Evolutionary conservation across 2,797 vertebrate species (phyloP).

Genomic region (Gallinago stenura): DNA sequence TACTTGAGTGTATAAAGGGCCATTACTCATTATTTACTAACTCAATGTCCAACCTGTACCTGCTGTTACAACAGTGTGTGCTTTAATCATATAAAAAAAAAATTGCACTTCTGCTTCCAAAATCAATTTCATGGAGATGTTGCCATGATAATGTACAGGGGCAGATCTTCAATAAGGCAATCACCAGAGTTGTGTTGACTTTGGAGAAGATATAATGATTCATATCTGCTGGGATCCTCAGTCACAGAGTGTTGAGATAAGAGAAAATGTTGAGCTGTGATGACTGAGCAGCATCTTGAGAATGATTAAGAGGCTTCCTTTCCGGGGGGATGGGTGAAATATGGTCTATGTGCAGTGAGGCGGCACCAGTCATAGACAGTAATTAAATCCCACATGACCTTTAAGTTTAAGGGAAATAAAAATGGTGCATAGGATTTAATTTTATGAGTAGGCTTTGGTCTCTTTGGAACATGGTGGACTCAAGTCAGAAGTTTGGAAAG

Average conservation of each 20-base stretch:
- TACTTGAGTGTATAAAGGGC: not conserved
- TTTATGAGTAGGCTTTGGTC: not conserved
- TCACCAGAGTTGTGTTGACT: slow-evolving; percentile 31
- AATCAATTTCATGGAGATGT: slow-evolving; percentile 46
- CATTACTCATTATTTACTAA: slow-evolving; percentile 38
- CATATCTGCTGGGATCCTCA: not conserved
- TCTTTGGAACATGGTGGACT: not conserved
- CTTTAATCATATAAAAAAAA: slow-evolving; percentile 54
- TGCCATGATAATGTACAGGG: slow-evolving; percentile 4
- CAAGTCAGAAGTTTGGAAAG: not conserved
- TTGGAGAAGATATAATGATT: slow-evolving; percentile 45
- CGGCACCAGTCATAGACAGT: not conserved
- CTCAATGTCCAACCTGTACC: slow-evolving; percentile 21
- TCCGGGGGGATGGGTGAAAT: not conserved
- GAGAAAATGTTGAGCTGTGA: not conserved
- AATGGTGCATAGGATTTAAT: not conserved
- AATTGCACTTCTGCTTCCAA: slow-evolving; percentile 55
- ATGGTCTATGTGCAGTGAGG: not conserved
- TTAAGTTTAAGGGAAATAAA: not conserved
- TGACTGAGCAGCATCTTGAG: slow-evolving; percentile 42
- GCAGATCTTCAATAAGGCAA: slow-evolving; percentile 36
- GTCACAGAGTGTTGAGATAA: not conserved
- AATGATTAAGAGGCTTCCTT: slow-evolving; percentile 19
- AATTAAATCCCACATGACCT: not conserved
- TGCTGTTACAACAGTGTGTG: slow-evolving; percentile 21